phyloP scores from a whole-genome alignment of 2,113 vertebrate genomes.

The Myotis lucifugus region DNA sequence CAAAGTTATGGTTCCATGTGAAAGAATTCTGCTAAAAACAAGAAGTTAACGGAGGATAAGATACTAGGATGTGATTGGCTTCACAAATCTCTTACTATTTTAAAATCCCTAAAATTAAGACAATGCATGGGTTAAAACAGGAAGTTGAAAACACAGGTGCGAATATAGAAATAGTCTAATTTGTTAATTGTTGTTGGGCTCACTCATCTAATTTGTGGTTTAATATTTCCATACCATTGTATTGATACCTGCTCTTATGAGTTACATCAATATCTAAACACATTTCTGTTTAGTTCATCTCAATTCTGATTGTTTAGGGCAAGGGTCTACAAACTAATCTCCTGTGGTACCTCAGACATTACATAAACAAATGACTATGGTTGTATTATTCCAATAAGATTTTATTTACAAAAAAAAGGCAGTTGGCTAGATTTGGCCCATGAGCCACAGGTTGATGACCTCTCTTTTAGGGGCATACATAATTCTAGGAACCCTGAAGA shows the following conservation, averaged over 20 bases:
- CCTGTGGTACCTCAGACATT: background rate
- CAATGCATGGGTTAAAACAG: background rate
- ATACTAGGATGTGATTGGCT: background rate
- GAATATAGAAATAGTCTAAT: constrained; percentile 48
- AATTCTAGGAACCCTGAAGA: background rate
- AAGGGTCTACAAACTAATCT: background rate
- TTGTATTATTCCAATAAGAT: background rate
- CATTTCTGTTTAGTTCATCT: constrained; percentile 19
- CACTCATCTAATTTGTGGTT: constrained; percentile 17
- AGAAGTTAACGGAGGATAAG: background rate
- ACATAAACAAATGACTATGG: background rate
- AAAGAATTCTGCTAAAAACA: background rate
- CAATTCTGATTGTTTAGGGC: background rate
- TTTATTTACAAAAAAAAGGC: constrained; percentile 26
- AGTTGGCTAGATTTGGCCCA: background rate
- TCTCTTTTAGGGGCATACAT: background rate
- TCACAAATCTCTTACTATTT: constrained; percentile 19
- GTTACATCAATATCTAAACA: background rate
- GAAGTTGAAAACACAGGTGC: constrained; percentile 51
- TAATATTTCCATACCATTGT: constrained; percentile 45
- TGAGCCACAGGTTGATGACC: background rate
- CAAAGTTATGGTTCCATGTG: background rate
- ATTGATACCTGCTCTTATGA: background rate
- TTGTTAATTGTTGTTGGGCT: constrained; percentile 34
- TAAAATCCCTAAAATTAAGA: constrained; percentile 53